Base-by-base conservation (phyloP, 2,113 vertebrate species). In the Catharus minimus region DNA sequence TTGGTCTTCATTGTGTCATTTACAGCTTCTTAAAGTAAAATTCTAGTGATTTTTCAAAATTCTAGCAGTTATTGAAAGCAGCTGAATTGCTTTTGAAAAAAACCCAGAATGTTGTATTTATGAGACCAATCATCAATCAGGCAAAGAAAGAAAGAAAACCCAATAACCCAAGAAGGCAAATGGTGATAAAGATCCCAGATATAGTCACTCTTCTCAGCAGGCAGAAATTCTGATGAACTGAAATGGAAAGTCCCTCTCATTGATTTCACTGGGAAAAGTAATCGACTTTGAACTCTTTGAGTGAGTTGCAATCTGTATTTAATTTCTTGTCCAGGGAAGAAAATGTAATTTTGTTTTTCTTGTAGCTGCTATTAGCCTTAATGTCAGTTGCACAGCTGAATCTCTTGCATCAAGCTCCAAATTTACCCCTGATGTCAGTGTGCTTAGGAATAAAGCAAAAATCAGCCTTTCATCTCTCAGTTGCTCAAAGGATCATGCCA, bases 291-390 rank as follows among this genome's bases (percentile, higher is more conserved):
- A 86, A 91, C 64, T 82, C 78, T 72, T 89, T 27, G 69, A 92
- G 64, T 91, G 83, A 92, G 79, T 83, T 88, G 79, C 60, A 77
- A 74, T 88, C 86, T 93, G 90, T 93, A 90, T 89, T 90, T 96
- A 95, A 82, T 88, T 92, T 92, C 46, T 92, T 57, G 41, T 78
- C 73, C 72, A 53, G 77, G 65, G 53, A 82, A 74, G 41, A 93
- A n/a, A 93, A 92, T 83, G 56, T 86, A 0, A 74, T 94, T 88
- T 92, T 80, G 67, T 89, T 94, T 95, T 93, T 74, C 76, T 83
- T 83, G 64, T 91, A 86, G 39, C 64, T 94, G 23, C 67, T 80
- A 33, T 82, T 88, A 91, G 56, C 52, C 79, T 67, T 90, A 90
- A 91, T 91, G 49, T 56, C 85, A 88, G 60, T 62, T 86, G 65